Conservation (phyloP, 2,113 vertebrate species). For the Mesoclemmys tuberculata region DNA sequence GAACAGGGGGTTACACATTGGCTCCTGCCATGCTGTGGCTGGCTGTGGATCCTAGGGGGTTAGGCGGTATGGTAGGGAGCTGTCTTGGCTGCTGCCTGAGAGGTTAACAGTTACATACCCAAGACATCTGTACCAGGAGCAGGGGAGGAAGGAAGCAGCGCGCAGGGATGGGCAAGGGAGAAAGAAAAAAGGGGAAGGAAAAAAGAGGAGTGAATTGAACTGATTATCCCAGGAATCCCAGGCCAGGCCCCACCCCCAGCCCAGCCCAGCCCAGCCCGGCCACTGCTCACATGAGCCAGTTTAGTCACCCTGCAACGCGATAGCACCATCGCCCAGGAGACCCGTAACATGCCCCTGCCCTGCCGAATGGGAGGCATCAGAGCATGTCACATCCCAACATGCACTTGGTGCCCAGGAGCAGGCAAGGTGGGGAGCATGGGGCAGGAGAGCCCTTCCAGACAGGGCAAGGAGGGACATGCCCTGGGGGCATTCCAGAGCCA, state of each 20-base stretch:
- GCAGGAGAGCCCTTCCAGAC: background rate
- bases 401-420: background rate
- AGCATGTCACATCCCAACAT: background rate
- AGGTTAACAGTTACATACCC: slow-evolving; percentile 84
- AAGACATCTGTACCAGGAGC: slow-evolving; percentile 86
- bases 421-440: rapidly evolving
- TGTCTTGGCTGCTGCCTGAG: background rate
- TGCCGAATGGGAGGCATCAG: background rate
- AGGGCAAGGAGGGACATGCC: background rate
- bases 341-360: background rate
- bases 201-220: background rate
- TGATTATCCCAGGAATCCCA: rapidly evolving
- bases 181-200: background rate
- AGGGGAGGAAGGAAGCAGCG: slow-evolving; percentile 52
- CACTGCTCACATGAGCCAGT: background rate
- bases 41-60: rapidly evolving
- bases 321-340: background rate
- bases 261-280: background rate
- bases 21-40: background rate
- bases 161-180: background rate
- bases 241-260: background rate
- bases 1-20: background rate
- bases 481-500: background rate
- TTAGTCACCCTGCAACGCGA: background rate
- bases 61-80: background rate